Conservation (phyloP, 2,113 vertebrate species). For the Gorsachius goisagi region DNA sequence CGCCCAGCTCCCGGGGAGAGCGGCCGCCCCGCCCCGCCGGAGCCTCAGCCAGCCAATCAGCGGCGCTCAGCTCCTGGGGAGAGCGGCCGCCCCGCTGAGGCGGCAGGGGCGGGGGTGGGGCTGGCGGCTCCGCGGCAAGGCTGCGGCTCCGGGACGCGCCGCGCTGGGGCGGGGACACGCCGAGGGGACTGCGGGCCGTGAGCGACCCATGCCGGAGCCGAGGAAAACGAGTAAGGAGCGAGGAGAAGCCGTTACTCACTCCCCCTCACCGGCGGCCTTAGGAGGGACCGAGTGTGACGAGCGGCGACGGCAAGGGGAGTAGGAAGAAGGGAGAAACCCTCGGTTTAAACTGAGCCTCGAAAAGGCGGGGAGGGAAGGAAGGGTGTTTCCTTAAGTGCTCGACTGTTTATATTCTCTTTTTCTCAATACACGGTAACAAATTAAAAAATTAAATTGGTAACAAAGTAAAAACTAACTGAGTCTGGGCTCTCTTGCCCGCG, state of each 20-base stretch:
- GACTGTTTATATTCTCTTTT: background rate
- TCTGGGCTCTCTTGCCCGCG: too few relatives aligned
- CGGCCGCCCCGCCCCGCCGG: background rate
- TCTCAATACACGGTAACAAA: background rate
- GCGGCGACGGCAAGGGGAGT: background rate
- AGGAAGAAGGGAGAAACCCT: background rate
- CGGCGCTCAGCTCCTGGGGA: background rate
- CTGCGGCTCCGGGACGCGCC: too few relatives aligned
- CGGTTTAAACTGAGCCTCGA: background rate
- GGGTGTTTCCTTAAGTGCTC: background rate
- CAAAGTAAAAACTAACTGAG: background rate
- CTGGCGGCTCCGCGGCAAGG: too few relatives aligned
- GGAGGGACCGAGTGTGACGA: background rate
- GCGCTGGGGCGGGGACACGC: background rate
- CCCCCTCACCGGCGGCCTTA: background rate
- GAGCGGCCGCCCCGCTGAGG: background rate
- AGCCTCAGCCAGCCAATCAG: background rate
- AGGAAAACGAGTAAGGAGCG: background rate
- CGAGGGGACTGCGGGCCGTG: background rate
- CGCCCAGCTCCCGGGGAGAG: background rate
- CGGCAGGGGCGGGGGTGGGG: background rate
- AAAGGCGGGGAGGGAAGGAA: background rate
- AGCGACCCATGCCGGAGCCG: too few relatives aligned
- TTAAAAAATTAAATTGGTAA: background rate
- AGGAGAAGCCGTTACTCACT: too few relatives aligned